Base-by-base conservation (phyloP, 2,888 invertebrate species). In the Glaucopsyche alexis region DNA sequence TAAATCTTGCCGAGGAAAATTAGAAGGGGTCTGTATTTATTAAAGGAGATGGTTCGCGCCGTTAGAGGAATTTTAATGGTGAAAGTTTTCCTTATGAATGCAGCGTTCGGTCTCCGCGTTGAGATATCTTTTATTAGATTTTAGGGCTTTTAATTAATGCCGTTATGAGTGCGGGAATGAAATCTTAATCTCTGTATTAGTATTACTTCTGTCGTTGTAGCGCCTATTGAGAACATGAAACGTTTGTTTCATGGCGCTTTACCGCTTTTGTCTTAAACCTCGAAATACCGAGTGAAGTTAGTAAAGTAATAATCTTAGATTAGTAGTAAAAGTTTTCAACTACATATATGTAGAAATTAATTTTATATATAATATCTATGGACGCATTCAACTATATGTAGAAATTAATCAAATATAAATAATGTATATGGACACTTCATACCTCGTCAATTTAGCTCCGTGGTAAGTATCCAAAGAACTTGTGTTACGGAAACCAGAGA, bases 51-150 rank as follows among this genome's bases (percentile, higher is more conserved):
- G 89, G 88, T 86, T 90, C 82, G 81, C 86, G 86, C 88, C 90
- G 90, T 91, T 91, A 89, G 85, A 89, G 91, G 91, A 91, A 92
- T 92, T 92, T 92, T 90, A 92, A 93, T 91, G 83, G 87, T 80
- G 75, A 81, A 93, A 93, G 84, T 92, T 93, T 89, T 86, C 87
- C 87, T 89, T 89, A 90, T 91, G 90, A 92, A 93, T 92, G 88
- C 86, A 87, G 87, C 83, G 85, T 86, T 85, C 81, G 85, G 82
- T 82, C 83, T 83, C 85, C 86, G 83, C 87, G 87, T 85, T 83
- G 79, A 89, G 87, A 91, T 92, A 91, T 90, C 91, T 89, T 91
- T 93, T 90, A 91, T 91, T 88, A 88, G 84, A 85, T 85, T 88
- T 88, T 84, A 84, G 84, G 86, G 86, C 83, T 84, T 81, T 86